Evolutionary conservation across 2,113 vertebrate species (phyloP).

Genomic region (Zapornia atra): DNA sequence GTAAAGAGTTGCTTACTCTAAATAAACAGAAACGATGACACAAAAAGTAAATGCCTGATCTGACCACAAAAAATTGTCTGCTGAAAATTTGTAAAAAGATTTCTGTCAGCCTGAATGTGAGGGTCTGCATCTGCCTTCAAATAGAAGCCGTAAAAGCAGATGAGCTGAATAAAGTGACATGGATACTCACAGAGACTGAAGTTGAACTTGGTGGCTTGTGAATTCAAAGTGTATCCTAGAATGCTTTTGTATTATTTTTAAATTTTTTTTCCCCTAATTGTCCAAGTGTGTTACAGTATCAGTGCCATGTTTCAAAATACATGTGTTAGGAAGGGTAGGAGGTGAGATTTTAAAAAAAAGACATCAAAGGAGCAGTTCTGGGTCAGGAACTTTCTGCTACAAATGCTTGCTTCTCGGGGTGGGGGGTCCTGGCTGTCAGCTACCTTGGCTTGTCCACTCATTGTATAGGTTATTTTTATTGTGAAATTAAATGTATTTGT

Average conservation of each 20-base stretch:
- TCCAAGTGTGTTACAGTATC: neutral
- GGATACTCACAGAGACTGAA: neutral
- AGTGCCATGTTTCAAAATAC: neutral
- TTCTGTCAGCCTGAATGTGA: neutral
- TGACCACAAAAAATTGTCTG: neutral
- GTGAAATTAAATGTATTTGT: neutral
- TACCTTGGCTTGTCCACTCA: neutral
- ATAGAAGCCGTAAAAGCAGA: neutral
- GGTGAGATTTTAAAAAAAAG: neutral
- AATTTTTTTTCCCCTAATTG: neutral
- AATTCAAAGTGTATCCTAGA: neutral
- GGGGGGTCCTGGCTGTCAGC: neutral
- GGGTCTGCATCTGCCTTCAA: neutral
- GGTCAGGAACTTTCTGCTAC: neutral
- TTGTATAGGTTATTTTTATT: neutral
- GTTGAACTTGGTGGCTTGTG: neutral
- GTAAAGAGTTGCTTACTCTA: neutral
- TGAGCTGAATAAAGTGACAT: neutral
- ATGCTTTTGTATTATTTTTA: neutral
- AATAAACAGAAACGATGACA: neutral
- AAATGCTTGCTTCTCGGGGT: neutral
- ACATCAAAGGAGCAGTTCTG: neutral
- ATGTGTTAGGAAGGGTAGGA: neutral
- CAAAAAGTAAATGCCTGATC: neutral
- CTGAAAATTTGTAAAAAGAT: neutral